Base-by-base conservation (phyloP, 1,140 invertebrate species). In the Penaeus vannamei region DNA sequence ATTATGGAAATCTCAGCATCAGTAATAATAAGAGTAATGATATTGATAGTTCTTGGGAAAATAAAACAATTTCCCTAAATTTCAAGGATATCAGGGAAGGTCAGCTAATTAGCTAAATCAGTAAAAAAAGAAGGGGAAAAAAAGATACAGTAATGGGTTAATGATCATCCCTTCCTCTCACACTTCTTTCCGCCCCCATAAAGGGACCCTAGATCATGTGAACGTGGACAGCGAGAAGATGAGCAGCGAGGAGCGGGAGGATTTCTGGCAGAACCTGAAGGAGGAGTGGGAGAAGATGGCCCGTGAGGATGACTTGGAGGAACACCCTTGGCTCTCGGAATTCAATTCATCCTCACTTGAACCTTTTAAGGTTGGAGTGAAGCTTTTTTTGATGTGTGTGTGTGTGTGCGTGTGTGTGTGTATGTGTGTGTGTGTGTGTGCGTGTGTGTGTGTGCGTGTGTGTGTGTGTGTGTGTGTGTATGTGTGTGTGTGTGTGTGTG, bases 251-350 rank as follows among this genome's bases (percentile, higher is more conserved):
- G 76, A 87, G 32, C 64, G 85, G 77, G 93, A 92, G 87, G 94
- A 95, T 46, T 96, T 97, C 92, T 97, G 96, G 96, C 94, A 95
- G 76, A 95, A 95, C 32, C 93, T 97, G 72, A 95, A 97, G 92
- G 94, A 95, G 91, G 96, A 97, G 92, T 97, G 96, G 96, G 95
- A 96, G 69, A 95, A 96, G 91, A 93, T 95, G 69, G 94, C 95
- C 29, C 93, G 60, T 46, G 84, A 90, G 23, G 87, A 91, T 76
- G 93, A 72, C 93, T 92, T 93, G 1, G 92, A 93, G 20, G 93
- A 94, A 26, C 94, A 96, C 93, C 94, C 95, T 1, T 96, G 96
- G 96, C 92, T 96, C 29, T 94, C 94, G 14, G 95, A 96, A 90
- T 95, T 94, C 46, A 86, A 62, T 90, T 94, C 94, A 87, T 94